Evolutionary conservation across 2,797 vertebrate species (phyloP).

Genomic region (Brachymystax lenok): DNA sequence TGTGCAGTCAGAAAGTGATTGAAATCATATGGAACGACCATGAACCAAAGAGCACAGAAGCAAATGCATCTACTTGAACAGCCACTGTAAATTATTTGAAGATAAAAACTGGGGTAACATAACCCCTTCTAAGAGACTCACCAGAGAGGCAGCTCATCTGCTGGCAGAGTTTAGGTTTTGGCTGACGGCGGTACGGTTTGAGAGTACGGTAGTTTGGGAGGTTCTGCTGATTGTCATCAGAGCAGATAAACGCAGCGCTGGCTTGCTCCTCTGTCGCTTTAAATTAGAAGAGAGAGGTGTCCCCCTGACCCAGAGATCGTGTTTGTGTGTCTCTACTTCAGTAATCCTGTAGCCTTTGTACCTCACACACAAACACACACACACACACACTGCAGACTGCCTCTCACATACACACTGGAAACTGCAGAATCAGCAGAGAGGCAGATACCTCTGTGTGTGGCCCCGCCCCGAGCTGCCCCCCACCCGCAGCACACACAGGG

Average conservation of each 20-base stretch:
- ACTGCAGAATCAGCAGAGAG: constrained; percentile 60
- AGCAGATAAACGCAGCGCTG: background rate
- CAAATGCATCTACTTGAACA: background rate
- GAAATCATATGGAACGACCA: no score
- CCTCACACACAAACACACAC: constrained; percentile 50
- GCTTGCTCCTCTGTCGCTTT: constrained; percentile 15
- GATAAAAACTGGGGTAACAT: background rate
- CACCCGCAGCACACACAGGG: constrained; percentile 31
- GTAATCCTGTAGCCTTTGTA: constrained; percentile 68
- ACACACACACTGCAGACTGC: constrained; percentile 62
- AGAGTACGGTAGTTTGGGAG: background rate
- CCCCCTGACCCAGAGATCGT: constrained; percentile 39
- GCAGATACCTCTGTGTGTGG: constrained; percentile 1
- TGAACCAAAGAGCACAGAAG: no score
- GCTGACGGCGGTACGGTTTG: constrained; percentile 1
- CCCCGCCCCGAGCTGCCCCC: constrained; percentile 19
- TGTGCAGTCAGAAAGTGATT: no score
- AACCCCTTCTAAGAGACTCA: background rate
- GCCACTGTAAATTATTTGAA: background rate
- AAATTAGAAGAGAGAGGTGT: constrained; percentile 23
- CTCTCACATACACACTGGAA: constrained; percentile 52
- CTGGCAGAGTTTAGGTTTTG: background rate
- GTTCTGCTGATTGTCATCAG: constrained; percentile 26
- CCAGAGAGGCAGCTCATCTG: background rate
- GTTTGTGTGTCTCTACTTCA: constrained; percentile 46